Evolutionary conservation across 2,888 invertebrate species (phyloP).

Genomic region (Ochlodes sylvanus): DNA sequence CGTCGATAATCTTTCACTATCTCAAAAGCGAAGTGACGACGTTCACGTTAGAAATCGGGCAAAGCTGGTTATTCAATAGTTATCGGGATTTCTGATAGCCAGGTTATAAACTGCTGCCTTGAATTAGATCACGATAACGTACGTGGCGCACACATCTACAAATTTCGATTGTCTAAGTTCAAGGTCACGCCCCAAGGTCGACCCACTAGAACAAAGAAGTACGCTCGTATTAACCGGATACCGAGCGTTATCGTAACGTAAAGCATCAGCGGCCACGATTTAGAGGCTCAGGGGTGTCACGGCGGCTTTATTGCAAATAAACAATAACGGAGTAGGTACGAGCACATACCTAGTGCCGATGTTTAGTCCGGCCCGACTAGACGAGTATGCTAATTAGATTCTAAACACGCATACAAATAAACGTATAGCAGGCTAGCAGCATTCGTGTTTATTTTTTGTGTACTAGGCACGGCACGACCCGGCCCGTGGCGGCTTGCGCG

Average conservation of each 20-base stretch:
- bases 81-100: neutral
- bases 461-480: slow-evolving; percentile 33
- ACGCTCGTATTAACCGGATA: slow-evolving; percentile 23
- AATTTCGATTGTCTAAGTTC: slow-evolving; percentile 51
- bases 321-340: slow-evolving; percentile 29
- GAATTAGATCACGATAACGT: slow-evolving; percentile 27
- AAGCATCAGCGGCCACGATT: neutral
- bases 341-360: slow-evolving; percentile 13
- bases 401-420: slow-evolving; percentile 53
- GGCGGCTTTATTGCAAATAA: slow-evolving; percentile 29
- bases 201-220: slow-evolving; percentile 49
- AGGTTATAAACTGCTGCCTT: neutral
- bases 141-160: slow-evolving; percentile 29
- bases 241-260: neutral
- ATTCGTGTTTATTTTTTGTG: slow-evolving; percentile 47
- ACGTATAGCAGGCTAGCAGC: slow-evolving; percentile 17
- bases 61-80: neutral
- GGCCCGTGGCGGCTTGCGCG: slow-evolving; percentile 27
- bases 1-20: neutral
- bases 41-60: neutral
- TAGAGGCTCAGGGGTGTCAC: neutral
- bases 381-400: slow-evolving; percentile 68
- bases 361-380: slow-evolving; percentile 38
- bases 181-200: slow-evolving; percentile 73
- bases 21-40: neutral